Base-by-base conservation (phyloP, 2,888 invertebrate species). In the Oxycera nigricornis region DNA sequence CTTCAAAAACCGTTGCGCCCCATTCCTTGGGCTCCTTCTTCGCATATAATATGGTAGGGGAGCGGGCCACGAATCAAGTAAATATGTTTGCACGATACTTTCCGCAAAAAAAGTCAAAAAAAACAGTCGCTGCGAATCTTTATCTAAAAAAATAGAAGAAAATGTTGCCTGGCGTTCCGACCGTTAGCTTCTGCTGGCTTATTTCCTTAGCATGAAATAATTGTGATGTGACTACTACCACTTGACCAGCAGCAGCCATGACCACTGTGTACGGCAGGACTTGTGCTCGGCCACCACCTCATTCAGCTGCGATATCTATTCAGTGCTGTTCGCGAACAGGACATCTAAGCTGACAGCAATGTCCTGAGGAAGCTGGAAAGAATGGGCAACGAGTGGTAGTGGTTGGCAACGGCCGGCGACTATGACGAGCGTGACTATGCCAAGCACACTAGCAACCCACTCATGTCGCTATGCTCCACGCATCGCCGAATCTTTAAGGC, bases 241-340 rank as follows among this genome's bases (percentile, higher is more conserved):
- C 59, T 59, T 59, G 59, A 59, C 28, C n/a, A 7, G 30, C 26
- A n/a, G n/a, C n/a, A n/a, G n/a, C n/a, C n/a, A 59, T 59, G 59
- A 59, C 59, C 30, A 24, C 28, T n/a, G n/a, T 59, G 30, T 59
- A 14, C 28, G 17, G 7, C 24, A 9, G 28, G 11, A 59, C 59
- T 26, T n/a, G 11, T 14, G 14, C 46, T n/a, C 46, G 11, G 17
- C 46, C 14, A 46, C 46, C 14, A 46, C 46, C 17, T 46, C 14
- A 46, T 46, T 17, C 17, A 11, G 14, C 17, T 14, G n/a, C 6
- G 11, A 17, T 46, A 46, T 46, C 46, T 17, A 7, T 7, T 17
- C 46, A 46, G 46, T 35, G 52, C 17, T 24, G 46, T 46, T 55
- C 24, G 52, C 52, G 17, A n/a, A 17, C 52, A 55, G 22, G 22